Base-by-base conservation (phyloP, 2,888 invertebrate species). In the Bimastos eiseni region DNA sequence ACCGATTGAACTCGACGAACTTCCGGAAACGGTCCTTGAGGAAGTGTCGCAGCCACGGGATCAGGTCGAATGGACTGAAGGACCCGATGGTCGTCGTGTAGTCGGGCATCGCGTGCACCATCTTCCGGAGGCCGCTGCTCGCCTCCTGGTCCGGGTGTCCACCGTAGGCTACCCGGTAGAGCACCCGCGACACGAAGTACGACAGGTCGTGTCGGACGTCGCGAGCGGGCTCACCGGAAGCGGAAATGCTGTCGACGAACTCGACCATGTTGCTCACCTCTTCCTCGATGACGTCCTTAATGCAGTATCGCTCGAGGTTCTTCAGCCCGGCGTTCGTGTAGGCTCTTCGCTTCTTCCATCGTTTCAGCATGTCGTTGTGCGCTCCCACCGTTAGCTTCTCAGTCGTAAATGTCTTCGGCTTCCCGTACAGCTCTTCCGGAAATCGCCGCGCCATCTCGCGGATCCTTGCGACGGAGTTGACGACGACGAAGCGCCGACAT, bases 81-180 rank as follows among this genome's bases (percentile, higher is more conserved):
- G 91, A 90, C 41, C 91, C 91, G 83, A 90, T 89, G 19, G 89
- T 86, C n/a, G 55, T 91, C 44, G 91, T 91, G 83, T 91, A 91
- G 90, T 91, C 91, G 84, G 88, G 90, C 36, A 91, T 88, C 37
- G 83, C 34, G 89, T 89, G 38, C n/a, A 90, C 89, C 36, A 91
- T 41, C 37, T 44, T 37, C 86, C 83, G 83, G 55, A 90, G 83
- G 1, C 34, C 19, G 36, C 34, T 21, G 13, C 49, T 34, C 21
- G 89, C 89, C 19, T 34, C 55, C 83, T 33, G 36, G 41, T 89
- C 89, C 13, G 90, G 90, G 3, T 84, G 37, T 8, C 83, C 89
- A 24, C 91, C 91, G 89, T 91, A 91, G 3, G 89, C 37, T 33
- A 91, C 70, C 0, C 89, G 89, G 89, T 89, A 91, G n/a, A 91